Conservation (phyloP, 1,140 invertebrate genomes). For the Pachyrhynchus sulphureomaculatus region DNA sequence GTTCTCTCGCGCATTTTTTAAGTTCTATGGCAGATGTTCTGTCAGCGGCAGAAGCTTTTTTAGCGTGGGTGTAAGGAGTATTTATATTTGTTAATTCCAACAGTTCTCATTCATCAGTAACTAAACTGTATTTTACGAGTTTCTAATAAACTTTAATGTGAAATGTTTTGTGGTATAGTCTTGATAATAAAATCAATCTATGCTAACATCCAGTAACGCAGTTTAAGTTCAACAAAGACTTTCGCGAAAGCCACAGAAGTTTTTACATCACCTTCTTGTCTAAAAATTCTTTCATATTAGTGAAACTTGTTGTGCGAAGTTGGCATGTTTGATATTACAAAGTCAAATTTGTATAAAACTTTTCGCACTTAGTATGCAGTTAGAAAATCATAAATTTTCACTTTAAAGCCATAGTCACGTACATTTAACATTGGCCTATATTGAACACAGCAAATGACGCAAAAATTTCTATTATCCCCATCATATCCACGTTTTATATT, state of each 20-base stretch:
- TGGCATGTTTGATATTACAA: constrained; percentile 6
- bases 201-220: background rate
- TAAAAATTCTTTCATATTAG: constrained; percentile 5
- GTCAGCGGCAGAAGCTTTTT: too few relatives aligned
- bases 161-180: background rate
- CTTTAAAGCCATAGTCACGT: constrained; percentile 11
- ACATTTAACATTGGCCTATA: background rate
- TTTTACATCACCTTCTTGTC: background rate
- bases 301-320: background rate
- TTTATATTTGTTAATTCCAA: too few relatives aligned
- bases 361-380: constrained; percentile 3
- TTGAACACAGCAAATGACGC: background rate
- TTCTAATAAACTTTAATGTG: too few relatives aligned
- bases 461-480: constrained; percentile 9
- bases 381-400: constrained; percentile 2
- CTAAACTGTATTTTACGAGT: too few relatives aligned
- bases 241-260: background rate
- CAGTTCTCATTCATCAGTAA: too few relatives aligned
- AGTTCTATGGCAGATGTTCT: too few relatives aligned
- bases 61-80: too few relatives aligned
- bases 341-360: constrained; percentile 10
- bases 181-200: background rate
- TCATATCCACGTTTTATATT: constrained; percentile 4
- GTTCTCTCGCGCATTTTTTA: too few relatives aligned
- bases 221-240: background rate